Evolutionary conservation across 2,888 invertebrate species (phyloP), one percentile per base, ranked within the genome.

Genomic region (Stenchaetothrips biformis): DNA sequence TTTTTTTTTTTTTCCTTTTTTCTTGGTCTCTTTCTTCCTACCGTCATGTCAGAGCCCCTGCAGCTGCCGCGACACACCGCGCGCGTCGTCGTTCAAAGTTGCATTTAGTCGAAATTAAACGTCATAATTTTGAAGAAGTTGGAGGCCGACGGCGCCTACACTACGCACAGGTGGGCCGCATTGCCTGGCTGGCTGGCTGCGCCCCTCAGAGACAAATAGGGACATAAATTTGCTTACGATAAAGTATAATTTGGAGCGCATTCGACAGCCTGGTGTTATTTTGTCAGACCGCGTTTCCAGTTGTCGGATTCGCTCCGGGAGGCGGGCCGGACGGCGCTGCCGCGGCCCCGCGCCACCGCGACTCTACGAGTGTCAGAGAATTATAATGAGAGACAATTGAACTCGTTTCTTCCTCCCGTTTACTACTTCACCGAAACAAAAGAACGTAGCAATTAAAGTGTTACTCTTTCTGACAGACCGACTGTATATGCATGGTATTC

Each of bases 371-470:
- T 37, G 37, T 37, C 37, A 37, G 37, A 37, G 37, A 37, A 59
- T 59, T 59, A 18, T 59, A 59, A 59, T 59, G 59, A 59, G 59
- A 59, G 59, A 59, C 59, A 59, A 59, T 59, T 59, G 59, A 59
- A 59, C 13, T 59, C 59, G 59, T 59, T 18, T 18, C 18, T 59
- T 53, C 16, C 53, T 53, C 53, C 59, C 18, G 37, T 37, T 18
- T 53, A 53, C 18, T 18, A 13, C 18, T 53, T 53, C 53, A 13
- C 53, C 53, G 16, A 13, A 53, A 53, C 53, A 18, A 53, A 53
- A 53, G 67, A 25, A 74, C 67, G 21, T 25, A 25, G 25, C 67
- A 74, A 74, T 74, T 74, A 74, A 74, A 74, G 67, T 25, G 67
- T 74, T 74, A 7, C 25, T 6, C 8, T 4, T 11, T 25, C 25